phyloP scores from a whole-genome alignment of 2,888 invertebrate species.

The Apamea crenata region DNA sequence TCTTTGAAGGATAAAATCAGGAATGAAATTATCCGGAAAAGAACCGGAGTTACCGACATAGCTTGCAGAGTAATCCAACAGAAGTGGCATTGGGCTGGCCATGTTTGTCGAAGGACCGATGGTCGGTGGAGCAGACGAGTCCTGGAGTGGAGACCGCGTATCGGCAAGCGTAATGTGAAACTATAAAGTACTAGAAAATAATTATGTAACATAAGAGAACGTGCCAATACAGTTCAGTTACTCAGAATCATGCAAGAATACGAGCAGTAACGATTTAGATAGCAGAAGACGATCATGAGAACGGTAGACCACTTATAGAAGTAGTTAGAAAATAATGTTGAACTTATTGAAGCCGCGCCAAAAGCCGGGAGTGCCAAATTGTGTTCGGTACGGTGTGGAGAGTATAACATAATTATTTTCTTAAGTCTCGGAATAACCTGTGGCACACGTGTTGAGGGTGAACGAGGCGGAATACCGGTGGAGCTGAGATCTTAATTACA shows the following conservation, averaged over 20 bases:
- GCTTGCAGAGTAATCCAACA: too few relatives aligned
- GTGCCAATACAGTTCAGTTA: background rate
- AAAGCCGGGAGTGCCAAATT: slow-evolving; percentile 3
- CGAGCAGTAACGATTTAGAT: background rate
- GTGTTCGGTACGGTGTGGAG: background rate
- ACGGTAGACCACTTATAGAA: background rate
- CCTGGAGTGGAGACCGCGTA: too few relatives aligned
- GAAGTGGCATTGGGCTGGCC: too few relatives aligned
- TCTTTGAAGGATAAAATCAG: too few relatives aligned
- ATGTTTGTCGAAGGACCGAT: too few relatives aligned
- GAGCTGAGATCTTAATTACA: slow-evolving; percentile 46
- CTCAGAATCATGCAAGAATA: background rate
- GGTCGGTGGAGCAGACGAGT: too few relatives aligned
- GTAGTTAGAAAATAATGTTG: slow-evolving; percentile 9
- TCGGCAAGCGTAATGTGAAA: too few relatives aligned
- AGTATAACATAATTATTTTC: slow-evolving; percentile 58
- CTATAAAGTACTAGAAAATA: background rate
- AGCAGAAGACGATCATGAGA: background rate
- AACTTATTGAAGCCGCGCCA: slow-evolving; percentile 28
- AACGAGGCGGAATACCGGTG: slow-evolving; percentile 3
- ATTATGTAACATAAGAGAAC: background rate
- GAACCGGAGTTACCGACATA: too few relatives aligned
- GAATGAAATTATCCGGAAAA: too few relatives aligned
- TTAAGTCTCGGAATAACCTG: slow-evolving; percentile 74
- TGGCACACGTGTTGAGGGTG: slow-evolving; percentile 33